Base-by-base conservation (phyloP, 2,888 invertebrate genomes). In the Diarsia rubi region DNA sequence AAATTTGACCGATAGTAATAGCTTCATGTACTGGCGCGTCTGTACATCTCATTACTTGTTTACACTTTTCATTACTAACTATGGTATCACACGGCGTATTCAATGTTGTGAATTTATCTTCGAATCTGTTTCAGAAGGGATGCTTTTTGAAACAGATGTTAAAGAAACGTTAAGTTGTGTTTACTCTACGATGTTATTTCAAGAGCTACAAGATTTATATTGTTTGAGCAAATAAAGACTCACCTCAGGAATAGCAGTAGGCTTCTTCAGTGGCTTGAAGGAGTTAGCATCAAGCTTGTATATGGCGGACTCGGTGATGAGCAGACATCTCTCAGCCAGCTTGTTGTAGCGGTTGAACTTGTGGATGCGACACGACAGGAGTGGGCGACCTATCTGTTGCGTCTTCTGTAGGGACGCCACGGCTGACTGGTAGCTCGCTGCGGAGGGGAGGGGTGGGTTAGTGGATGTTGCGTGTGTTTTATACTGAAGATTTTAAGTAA, bases 221-320 rank as follows among this genome's bases (percentile, higher is more conserved):
- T 47, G n/a, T 21, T 45, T 16, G 45, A 45, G 45, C 45, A 45
- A 45, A 16, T 45, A 45, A 5, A 45, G 21, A 47, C 88, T 80
- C 86, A 98, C 98, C 95, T 98, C 98, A 70, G 97, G 97, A 73
- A 99, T 97, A 9, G 97, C 97, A 86, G 98, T 98, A n/a, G 98
- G 98, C 87, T 98, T 98, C 92, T 98, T 98, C 97, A 99, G 97
- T 64, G 98, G 98, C 90, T 98, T 98, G 94, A 99, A 99, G 90
- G 98, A 99, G 87, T 97, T 95, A 3, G 97, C 97, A 89, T 99
- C 99, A 87, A 99, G 96, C 92, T 99, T 99, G 95, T 98, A 99
- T 85, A 99, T 97, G 49, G 97, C 97, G 37, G 97, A 97, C 86
- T 99, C 99, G 0, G 99, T 99, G 81, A 99, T 96, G 47, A 99